A percentile compares a stretch with the other conserved stretches of the same genome.
These are phyloP conservation scores for Pyrrhia umbra DNA, from an alignment of 2,888 invertebrate species.

Conservation along the genomic window DNA sequence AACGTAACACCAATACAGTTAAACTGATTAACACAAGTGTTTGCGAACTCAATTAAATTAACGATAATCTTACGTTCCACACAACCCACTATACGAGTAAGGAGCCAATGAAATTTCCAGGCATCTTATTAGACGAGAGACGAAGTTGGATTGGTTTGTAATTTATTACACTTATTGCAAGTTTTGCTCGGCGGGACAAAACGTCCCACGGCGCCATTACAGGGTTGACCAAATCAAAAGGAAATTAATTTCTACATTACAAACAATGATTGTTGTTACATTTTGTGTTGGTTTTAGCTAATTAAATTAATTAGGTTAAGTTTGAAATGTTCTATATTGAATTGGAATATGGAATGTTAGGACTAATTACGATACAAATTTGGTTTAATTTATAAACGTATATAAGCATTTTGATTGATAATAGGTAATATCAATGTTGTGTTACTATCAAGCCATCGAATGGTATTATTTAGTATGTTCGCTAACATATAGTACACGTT, in stretches of 20 bases:
- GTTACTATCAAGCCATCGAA: neutral
- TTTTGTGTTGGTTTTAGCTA: slow-evolving; percentile 44
- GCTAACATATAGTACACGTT: no score
- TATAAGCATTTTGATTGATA: neutral
- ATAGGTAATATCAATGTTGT: neutral
- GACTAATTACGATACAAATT: neutral
- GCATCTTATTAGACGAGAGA: slow-evolving; percentile 81
- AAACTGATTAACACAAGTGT: slow-evolving; percentile 56
- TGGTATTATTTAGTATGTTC: neutral
- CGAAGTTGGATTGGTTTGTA: slow-evolving; percentile 82
- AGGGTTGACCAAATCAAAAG: slow-evolving; percentile 71
- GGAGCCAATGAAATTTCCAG: slow-evolving; percentile 69
- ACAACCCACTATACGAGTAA: slow-evolving; percentile 46
- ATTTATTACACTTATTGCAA: slow-evolving; percentile 84
- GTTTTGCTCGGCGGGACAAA: slow-evolving; percentile 74
- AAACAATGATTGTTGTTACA: slow-evolving; percentile 63
- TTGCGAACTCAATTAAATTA: slow-evolving; percentile 78
- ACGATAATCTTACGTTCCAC: slow-evolving; percentile 74
- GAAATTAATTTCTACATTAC: slow-evolving; percentile 75
- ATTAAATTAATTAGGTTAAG: slow-evolving; percentile 29
- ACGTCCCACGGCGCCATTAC: slow-evolving; percentile 58
- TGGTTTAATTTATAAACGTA: neutral
- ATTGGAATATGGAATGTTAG: slow-evolving; percentile 1
- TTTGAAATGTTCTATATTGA: neutral
- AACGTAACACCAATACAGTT: slow-evolving; percentile 30